Conservation (phyloP, 2,797 vertebrate species). For the Arremon aurantiirostris region DNA sequence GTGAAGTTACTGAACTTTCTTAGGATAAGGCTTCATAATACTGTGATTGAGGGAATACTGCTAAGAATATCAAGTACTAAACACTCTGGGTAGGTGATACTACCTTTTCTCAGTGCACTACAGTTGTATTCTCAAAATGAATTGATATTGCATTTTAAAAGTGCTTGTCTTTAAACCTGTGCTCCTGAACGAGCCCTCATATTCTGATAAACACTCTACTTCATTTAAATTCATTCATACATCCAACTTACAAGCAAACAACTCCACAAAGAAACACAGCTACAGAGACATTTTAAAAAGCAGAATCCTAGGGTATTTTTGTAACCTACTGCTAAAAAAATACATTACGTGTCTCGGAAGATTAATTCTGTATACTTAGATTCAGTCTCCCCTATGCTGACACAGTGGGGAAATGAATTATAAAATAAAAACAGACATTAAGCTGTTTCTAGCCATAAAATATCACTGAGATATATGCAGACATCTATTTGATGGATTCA, state of each 20-base stretch:
- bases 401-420: background rate
- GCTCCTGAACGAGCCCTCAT: background rate
- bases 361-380: rapidly evolving
- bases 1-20: background rate
- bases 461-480: background rate
- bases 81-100: background rate
- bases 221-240: background rate
- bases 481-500: background rate
- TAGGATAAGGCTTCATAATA: background rate
- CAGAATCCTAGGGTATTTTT: background rate
- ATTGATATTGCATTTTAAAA: background rate
- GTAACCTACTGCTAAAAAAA: background rate
- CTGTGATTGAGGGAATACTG: background rate
- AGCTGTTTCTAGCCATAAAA: background rate
- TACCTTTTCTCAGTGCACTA: background rate
- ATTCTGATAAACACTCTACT: background rate
- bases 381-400: background rate
- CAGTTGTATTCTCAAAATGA: background rate
- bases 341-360: background rate
- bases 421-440: background rate
- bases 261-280: background rate
- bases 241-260: background rate
- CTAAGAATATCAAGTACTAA: background rate
- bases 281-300: background rate
- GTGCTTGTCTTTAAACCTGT: background rate